Percentiles rank a stretch among this genome's conserved stretches.
These are phyloP conservation scores for Pelosia muscerda DNA, from an alignment of 2,888 invertebrate genomes.

Conservation along the genomic window DNA sequence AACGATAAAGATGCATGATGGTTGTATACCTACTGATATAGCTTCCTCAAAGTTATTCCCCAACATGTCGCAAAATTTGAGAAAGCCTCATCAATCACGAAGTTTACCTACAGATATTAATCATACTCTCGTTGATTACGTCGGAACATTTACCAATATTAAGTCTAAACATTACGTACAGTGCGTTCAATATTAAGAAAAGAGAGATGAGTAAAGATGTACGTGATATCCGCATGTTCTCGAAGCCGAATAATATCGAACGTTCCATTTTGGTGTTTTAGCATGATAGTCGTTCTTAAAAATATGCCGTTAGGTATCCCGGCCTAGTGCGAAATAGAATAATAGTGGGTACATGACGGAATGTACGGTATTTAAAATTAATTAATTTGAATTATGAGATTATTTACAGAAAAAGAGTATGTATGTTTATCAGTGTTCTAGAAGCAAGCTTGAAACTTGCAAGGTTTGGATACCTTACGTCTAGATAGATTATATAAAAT, in stretches of 20 bases:
- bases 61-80: neutral
- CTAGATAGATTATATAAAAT: too few species aligned
- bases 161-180: neutral
- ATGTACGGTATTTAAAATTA: too few species aligned
- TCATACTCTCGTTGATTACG: constrained; percentile 3
- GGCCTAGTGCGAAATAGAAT: too few species aligned
- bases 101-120: neutral
- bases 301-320: neutral
- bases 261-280: neutral
- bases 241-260: neutral
- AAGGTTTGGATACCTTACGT: too few species aligned
- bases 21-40: neutral
- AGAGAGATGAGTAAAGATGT: neutral
- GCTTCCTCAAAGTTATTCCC: neutral
- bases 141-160: neutral
- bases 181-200: neutral
- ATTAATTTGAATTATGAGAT: too few species aligned
- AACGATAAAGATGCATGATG: too few species aligned
- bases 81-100: neutral
- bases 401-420: too few species aligned
- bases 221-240: neutral
- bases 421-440: too few species aligned
- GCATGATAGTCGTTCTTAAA: neutral
- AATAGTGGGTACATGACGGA: too few species aligned
- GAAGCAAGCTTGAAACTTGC: too few species aligned